Percentiles rank a stretch among this genome's conserved stretches.
phyloP scores from a whole-genome alignment of 2,888 invertebrate species.

The Pediacus dermestoides region DNA sequence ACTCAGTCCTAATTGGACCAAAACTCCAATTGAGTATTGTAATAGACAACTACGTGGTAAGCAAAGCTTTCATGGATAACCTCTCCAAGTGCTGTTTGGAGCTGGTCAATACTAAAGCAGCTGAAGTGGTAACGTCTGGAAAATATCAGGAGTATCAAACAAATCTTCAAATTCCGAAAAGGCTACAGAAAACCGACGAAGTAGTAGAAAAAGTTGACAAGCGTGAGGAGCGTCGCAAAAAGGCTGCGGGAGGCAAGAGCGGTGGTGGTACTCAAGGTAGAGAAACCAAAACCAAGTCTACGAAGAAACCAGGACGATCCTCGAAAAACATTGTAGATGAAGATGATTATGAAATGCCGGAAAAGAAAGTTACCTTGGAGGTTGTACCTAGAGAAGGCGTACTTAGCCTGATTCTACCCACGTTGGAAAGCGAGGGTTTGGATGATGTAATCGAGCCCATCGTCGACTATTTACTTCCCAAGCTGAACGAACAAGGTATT shows the following conservation, averaged over 20 bases:
- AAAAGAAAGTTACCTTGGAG: constrained; percentile 56
- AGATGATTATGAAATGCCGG: constrained; percentile 61
- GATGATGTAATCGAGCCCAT: constrained; percentile 69
- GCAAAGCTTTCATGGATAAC: constrained; percentile 64
- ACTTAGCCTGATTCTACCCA: constrained; percentile 44
- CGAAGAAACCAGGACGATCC: constrained; percentile 73
- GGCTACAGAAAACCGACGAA: constrained; percentile 39
- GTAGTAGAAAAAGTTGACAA: constrained; percentile 59
- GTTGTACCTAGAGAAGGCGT: constrained; percentile 67
- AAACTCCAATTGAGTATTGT: constrained; percentile 56
- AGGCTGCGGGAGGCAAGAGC: constrained; percentile 80
- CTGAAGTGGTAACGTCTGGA: constrained; percentile 65
- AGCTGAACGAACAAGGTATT: constrained; percentile 64
- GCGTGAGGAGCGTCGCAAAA: constrained; percentile 84
- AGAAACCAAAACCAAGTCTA: constrained; percentile 92
- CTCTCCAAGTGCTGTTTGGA: constrained; percentile 66
- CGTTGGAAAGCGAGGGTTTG: constrained; percentile 53
- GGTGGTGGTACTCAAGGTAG: constrained; percentile 92
- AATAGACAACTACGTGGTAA: constrained; percentile 62
- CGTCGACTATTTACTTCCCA: constrained; percentile 67
- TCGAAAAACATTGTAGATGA: constrained; percentile 61
- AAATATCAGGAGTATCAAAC: constrained; percentile 71
- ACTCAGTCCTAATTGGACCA: constrained; percentile 59
- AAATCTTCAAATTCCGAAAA: constrained; percentile 54
- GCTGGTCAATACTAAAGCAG: constrained; percentile 63